Percentiles rank a stretch among this genome's conserved stretches.
phyloP scores from a whole-genome alignment of 1,140 invertebrate genomes.

The Panulirus ornatus region DNA sequence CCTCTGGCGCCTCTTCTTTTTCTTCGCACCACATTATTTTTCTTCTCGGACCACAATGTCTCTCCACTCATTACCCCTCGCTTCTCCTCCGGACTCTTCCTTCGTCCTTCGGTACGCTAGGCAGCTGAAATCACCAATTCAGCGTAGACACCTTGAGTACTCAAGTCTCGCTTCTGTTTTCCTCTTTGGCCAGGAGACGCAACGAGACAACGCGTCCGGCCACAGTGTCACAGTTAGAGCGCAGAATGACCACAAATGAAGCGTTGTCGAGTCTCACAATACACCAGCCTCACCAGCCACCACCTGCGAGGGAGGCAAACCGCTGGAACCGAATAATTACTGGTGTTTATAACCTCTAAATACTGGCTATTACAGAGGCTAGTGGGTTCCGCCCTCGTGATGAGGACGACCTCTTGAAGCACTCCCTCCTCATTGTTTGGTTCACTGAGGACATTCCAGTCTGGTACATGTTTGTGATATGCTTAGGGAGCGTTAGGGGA shows the following conservation, averaged over 20 bases:
- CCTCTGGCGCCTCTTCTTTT: neutral
- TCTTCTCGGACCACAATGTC: no score
- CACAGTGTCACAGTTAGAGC: neutral
- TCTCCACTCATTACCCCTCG: neutral
- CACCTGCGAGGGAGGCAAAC: constrained; percentile 4
- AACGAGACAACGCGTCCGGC: neutral
- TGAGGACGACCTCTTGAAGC: neutral
- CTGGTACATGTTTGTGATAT: no score
- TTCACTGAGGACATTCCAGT: no score
- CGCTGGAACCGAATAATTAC: constrained; percentile 12
- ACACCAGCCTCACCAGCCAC: neutral
- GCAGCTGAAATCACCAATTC: neutral
- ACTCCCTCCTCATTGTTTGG: no score
- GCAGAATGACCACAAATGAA: neutral
- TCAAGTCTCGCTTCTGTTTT: neutral
- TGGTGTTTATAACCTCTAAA: constrained; percentile 16
- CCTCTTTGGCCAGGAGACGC: neutral
- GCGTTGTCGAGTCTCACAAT: neutral
- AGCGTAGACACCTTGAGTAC: neutral
- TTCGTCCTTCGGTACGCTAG: neutral
- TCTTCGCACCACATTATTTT: no score
- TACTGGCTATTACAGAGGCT: neutral
- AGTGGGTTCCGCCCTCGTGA: neutral
- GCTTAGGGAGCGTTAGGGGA: no score
- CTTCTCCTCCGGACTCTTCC: no score